Evolutionary conservation across 2,888 invertebrate species (phyloP), one percentile per base, ranked within the genome.

Genomic region (Melieria omissa): DNA sequence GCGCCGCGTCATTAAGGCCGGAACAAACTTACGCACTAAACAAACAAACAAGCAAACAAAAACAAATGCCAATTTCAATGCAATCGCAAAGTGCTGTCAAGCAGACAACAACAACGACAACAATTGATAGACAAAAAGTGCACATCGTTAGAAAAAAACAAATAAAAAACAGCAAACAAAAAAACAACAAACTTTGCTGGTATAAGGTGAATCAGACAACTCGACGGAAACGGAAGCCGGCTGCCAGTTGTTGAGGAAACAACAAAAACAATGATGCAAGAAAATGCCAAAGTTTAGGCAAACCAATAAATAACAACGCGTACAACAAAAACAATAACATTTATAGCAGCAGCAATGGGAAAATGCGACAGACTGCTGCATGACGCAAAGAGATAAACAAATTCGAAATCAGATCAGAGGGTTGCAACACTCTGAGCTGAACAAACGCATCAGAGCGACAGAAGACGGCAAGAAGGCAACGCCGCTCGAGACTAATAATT

Each of bases 51-150:
- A 63, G 14, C 72, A 62, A 12, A 65, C 49, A 42, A 10, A 46
- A 65, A 60, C 7, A 49, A 70, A 74, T 76, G 73, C 57, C 71
- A 73, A 73, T 74, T 73, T 70, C 73, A 70, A 71, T 75, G 73
- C 73, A 73, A 74, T 55, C 62, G 71, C 16, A 67, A 72, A 54
- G 16, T 61, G 16, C 60, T 60, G 58, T 12, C 9, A 61, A 41
- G 60, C 10, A 49, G 45, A 44, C 47, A 65, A 54, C 12, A 41
- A 12, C 29, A 41, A n/a, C 29, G 6, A 66, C n/a, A 47, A 16
- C n/a, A 3, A 8, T 46, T 41, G 29, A 58, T 55, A 68, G 9
- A 29, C 52, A 4, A 14, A 52, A 52, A 52, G 2, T 29, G 29
- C 52, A 14, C n/a, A 52, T 52, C n/a, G 12, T 12, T n/a, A 52